These are phyloP conservation scores for Parambassis ranga DNA, from an alignment of 2,797 vertebrate species.

Conservation along the genomic window DNA sequence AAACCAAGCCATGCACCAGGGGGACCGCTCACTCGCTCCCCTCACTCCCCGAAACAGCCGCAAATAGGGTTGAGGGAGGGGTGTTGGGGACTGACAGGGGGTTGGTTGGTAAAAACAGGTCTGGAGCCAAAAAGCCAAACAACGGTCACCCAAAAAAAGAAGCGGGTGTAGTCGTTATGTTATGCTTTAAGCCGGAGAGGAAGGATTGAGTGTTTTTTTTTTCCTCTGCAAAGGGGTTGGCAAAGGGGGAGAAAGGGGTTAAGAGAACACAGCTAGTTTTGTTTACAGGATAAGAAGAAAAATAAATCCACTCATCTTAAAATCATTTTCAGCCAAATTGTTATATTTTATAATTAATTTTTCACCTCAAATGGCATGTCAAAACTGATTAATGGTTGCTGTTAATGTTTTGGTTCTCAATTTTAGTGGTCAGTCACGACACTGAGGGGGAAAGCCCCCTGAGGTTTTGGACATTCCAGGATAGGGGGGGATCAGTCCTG, in stretches of 20 bases:
- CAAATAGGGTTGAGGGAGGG: slow-evolving; percentile 59
- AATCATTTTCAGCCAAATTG: slow-evolving; percentile 43
- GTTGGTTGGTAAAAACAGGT: slow-evolving; percentile 57
- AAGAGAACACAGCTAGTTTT: slow-evolving; percentile 53
- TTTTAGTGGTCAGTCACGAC: slow-evolving; percentile 80
- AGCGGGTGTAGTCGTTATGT: slow-evolving; percentile 43
- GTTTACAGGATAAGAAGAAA: slow-evolving; percentile 28
- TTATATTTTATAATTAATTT: slow-evolving; percentile 40
- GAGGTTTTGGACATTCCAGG: slow-evolving; percentile 52
- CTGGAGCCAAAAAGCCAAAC: slow-evolving; percentile 84
- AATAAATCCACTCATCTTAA: slow-evolving; percentile 40
- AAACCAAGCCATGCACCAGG: slow-evolving; percentile 97
- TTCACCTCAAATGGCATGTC: slow-evolving; percentile 61
- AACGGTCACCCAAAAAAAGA: slow-evolving; percentile 70
- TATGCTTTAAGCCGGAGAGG: slow-evolving; percentile 42
- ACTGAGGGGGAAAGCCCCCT: slow-evolving; percentile 61
- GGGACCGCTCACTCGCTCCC: slow-evolving; percentile 78
- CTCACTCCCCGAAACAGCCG: slow-evolving; percentile 72
- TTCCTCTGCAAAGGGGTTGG: slow-evolving; percentile 20
- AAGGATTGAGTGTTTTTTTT: slow-evolving; percentile 19
- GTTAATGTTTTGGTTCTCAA: slow-evolving; percentile 67
- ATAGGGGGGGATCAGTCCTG: slow-evolving; percentile 54
- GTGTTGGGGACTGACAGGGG: slow-evolving; percentile 28
- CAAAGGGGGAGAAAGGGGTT: slow-evolving; percentile 16
- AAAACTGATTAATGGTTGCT: slow-evolving; percentile 76